A percentile compares a stretch with the other conserved stretches of the same genome.
Conservation (phyloP, 2,113 vertebrate genomes). For the Pampusana beccarii region DNA sequence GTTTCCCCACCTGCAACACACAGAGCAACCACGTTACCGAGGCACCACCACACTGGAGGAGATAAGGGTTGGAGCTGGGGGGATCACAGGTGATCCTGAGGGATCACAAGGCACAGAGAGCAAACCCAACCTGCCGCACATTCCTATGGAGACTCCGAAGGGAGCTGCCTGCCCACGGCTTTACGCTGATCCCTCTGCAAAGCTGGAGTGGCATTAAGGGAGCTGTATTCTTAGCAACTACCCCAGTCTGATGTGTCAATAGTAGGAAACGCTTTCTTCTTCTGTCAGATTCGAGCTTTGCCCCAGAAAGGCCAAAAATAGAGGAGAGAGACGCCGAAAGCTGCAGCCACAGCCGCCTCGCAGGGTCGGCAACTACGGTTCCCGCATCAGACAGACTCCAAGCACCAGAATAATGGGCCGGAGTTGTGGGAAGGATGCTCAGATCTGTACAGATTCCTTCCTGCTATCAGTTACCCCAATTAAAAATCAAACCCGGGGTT, state of each 20-base stretch:
- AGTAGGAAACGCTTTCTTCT: background rate
- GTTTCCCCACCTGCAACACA: background rate
- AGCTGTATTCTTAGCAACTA: background rate
- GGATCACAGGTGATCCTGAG: rapidly evolving
- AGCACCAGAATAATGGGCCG: background rate
- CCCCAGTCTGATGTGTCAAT: background rate
- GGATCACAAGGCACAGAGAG: background rate
- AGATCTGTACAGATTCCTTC: background rate
- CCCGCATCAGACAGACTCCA: background rate
- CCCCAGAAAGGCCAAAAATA: background rate
- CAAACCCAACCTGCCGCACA: background rate
- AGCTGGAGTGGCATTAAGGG: background rate
- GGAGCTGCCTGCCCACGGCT: background rate
- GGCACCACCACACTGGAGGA: background rate
- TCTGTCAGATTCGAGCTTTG: background rate
- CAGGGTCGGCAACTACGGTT: background rate
- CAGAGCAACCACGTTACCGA: rapidly evolving
- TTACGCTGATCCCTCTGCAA: conserved; percentile 2
- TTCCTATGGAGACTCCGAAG: conserved; percentile 15
- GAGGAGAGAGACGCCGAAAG: background rate
- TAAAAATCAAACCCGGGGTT: conserved; percentile 42
- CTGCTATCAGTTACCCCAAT: conserved; percentile 22
- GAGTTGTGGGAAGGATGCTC: background rate
- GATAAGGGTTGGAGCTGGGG: background rate
- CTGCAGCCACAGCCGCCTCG: background rate